Evolutionary conservation across 2,113 vertebrate species (phyloP), one percentile per base, ranked within the genome.

Genomic region (Upupa epops): DNA sequence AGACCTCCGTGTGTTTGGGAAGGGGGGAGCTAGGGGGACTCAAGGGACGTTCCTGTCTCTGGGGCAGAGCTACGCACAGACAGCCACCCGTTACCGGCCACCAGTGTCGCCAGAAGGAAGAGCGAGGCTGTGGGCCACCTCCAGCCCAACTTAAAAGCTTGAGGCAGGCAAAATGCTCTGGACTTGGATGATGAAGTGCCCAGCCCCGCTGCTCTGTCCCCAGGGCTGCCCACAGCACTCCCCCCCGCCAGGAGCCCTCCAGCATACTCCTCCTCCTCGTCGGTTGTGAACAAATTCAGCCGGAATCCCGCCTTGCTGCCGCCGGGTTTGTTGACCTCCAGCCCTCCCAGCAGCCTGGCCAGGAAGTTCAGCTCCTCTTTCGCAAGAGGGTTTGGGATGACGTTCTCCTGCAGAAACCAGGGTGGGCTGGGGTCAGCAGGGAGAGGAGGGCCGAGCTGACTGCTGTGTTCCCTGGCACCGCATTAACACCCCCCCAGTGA

Each of bases 291-390:
- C 37, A 99, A 97, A 90, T 99, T 99, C 80, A 99, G 95, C 49
- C 98, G 97, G 94, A 99, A 99, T 83, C 98, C 97, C 2, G 96
- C 96, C 89, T 99, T 98, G 1, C 94, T 61, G 75, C 97, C 98
- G 20, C 96, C 69, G 11, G 98, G 64, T 92, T 98, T 98, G 93
- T 98, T 98, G 74, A 98, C 79, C 49, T 99, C 98, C 95, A 99
- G 93, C 24, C 98, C 98, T 91, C 99, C 99, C 98, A 99, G 98
- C 66, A 99, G 97, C 92, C 97, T 97, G 89, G 99, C 99, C 96
- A 99, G 95, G 45, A 99, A 97, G 90, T 99, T 99, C 87, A 99
- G 97, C 76, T 99, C 99, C 97, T 99, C 99, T 97, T 99, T 99
- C 75, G 98, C 99, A 48, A 99, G 97, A 45, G 98, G 98, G 93